Evolutionary conservation across 35 echinoderm and acorn worm genomes (phyloP), one percentile per base, ranked within the genome.

Genomic region (Apostichopus californicus): DNA sequence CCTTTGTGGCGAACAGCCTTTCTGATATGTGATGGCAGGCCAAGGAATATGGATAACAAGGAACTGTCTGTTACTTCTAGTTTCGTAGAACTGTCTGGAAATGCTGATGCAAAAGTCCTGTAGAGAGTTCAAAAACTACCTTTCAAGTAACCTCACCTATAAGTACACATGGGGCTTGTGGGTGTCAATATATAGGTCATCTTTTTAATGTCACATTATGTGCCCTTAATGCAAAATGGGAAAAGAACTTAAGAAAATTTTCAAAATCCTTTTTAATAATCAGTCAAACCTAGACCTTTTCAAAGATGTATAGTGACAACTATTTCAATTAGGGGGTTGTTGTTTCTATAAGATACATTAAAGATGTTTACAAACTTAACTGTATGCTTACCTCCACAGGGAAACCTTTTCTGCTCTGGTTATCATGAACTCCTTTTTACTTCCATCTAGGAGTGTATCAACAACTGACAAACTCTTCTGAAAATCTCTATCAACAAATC

Each of bases 21-120:
- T 22, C 88, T 75, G 65, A 90, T 90, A 61, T 90, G 88, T 57
- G 88, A 75, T 18, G 88, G 88, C 28, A 90, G 66, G 46, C 88
- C 73, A 18, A 90, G 68, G 54, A 90, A 90, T 17, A 90, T 77
- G n/a, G 88, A 68, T 24, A 90, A 57, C 6, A 90, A 46, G 13
- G 88, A 75, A 15, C 77, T 90, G 54, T 90, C 88, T 46, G 88
- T 90, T 34, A 57, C 34, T 18, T 90, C 88, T 61, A 90, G 9
- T 78, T 90, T 77, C 0, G 66, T 90, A 25, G 12, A 11, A 14
- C 58, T 75, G 5, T 90, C 13, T 9, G 77, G 66, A 75, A 90
- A 90, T 21, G 71, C 73, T 57, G 46, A 5, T 46, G 88, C 88
- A 90, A 90, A 90, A 18, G 70, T 77, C 54, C 88, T 90, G 70